Conservation (phyloP, 1,140 invertebrate species). For the Babylonia areolata region DNA sequence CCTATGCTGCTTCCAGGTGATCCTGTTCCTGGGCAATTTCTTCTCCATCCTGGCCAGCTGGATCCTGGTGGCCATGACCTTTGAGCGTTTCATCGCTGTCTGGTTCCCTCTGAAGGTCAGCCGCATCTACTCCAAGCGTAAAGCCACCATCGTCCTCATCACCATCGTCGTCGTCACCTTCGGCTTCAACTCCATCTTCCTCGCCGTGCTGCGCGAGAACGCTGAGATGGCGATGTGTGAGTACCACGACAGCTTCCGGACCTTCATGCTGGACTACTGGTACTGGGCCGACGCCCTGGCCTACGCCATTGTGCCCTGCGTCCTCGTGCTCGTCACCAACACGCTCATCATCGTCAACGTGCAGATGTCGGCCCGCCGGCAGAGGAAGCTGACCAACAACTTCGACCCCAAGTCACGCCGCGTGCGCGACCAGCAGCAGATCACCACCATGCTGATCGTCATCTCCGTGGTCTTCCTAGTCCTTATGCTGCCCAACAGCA, state of each 20-base stretch:
- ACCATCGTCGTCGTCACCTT: conserved; percentile 48
- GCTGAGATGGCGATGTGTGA: conserved; percentile 48
- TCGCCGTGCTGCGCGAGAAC: conserved; percentile 48
- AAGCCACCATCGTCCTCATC: conserved; percentile 48
- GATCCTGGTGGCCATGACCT: conserved; percentile 68
- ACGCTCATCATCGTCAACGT: conserved; percentile 62
- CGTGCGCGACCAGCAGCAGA: conserved; percentile 59
- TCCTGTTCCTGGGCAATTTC: conserved; percentile 60
- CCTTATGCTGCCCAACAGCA: conserved; percentile 62
- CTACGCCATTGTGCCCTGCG: conserved; percentile 60
- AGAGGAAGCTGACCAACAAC: conserved; percentile 51
- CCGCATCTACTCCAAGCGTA: conserved; percentile 56
- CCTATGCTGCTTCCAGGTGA: conserved; percentile 45
- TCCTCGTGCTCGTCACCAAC: conserved; percentile 62
- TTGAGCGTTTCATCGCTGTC: conserved; percentile 66
- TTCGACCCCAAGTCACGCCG: conserved; percentile 50
- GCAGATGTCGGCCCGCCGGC: conserved; percentile 48
- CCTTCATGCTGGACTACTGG: conserved; percentile 53
- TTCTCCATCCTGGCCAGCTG: conserved; percentile 64
- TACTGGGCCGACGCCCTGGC: conserved; percentile 64
- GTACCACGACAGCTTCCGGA: conserved; percentile 41
- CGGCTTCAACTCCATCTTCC: conserved; percentile 46
- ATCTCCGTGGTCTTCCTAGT: conserved; percentile 59
- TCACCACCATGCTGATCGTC: conserved; percentile 68
- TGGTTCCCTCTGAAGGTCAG: conserved; percentile 65